Conservation (phyloP, 2,888 invertebrate species). For the Molanna angustata region DNA sequence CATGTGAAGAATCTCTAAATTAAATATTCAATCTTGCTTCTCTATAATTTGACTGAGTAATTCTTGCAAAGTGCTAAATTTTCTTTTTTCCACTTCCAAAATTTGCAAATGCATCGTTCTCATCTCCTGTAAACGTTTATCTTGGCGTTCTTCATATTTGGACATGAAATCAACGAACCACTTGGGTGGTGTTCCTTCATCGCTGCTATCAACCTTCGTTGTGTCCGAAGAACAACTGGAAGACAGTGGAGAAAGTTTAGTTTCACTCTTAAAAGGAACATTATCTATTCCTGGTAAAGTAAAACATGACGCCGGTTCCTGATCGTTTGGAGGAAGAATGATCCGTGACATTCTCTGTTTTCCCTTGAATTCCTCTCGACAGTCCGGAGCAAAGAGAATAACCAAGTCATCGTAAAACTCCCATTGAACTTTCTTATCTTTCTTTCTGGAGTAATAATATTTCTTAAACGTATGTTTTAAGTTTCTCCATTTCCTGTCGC, state of each 20-base stretch:
- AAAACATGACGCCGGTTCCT: constrained; percentile 1
- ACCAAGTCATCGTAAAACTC: constrained; percentile 28
- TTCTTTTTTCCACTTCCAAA: constrained; percentile 18
- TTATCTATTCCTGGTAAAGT: too few relatives aligned
- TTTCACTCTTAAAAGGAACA: not conserved
- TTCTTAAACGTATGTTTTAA: constrained; percentile 20
- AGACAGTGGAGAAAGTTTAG: not conserved
- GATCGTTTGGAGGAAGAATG: constrained; percentile 11
- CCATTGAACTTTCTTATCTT: constrained; percentile 19
- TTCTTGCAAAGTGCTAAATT: constrained; percentile 23
- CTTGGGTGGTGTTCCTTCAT: constrained; percentile 6
- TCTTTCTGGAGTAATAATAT: constrained; percentile 16
- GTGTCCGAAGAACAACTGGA: too few relatives aligned
- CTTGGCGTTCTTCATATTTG: constrained; percentile 19
- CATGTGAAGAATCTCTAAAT: too few relatives aligned
- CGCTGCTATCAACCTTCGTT: not conserved
- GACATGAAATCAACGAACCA: constrained; percentile 23
- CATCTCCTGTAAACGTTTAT: constrained; percentile 14
- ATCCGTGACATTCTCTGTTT: constrained; percentile 19
- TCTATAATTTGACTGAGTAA: constrained; percentile 9
- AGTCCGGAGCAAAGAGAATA: constrained; percentile 24
- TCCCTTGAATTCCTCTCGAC: constrained; percentile 10
- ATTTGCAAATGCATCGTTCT: constrained; percentile 17
- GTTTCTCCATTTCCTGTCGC: constrained; percentile 22
- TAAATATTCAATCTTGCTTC: not conserved